These are phyloP conservation scores for Hypotaenidia philippensis DNA, from an alignment of 2,797 vertebrate species.

Conservation along the genomic window DNA sequence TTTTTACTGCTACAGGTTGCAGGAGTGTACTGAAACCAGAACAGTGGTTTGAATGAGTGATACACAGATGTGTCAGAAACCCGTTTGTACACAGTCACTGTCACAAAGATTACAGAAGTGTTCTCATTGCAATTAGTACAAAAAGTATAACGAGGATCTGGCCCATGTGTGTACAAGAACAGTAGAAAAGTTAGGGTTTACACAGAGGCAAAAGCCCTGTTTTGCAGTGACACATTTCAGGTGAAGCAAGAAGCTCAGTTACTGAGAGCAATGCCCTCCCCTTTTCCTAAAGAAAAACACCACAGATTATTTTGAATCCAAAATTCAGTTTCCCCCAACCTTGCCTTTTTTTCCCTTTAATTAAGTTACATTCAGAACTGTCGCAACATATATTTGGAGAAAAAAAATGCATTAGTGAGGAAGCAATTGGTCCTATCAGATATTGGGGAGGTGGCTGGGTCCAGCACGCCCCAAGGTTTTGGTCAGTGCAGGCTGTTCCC, in stretches of 20 bases:
- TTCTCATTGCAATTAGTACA: neutral
- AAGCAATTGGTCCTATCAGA: neutral
- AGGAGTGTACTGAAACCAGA: neutral
- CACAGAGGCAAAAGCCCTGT: neutral
- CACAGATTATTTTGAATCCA: neutral
- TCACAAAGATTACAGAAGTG: neutral
- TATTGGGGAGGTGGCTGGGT: neutral
- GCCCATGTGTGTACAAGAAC: neutral
- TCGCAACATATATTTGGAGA: neutral
- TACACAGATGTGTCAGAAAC: neutral
- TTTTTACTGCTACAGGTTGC: neutral
- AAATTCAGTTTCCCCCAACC: neutral
- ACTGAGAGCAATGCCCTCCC: neutral
- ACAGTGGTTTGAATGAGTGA: neutral
- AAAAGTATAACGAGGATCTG: neutral
- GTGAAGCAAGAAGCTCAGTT: neutral
- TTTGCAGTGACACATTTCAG: neutral
- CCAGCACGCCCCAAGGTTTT: neutral
- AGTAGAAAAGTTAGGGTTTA: neutral
- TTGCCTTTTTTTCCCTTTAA: neutral
- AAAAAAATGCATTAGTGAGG: neutral
- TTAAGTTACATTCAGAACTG: neutral
- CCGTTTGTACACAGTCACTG: neutral
- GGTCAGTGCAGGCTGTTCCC: neutral
- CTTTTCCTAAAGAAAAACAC: neutral